These are phyloP conservation scores for Meloe dianella DNA, from an alignment of 2,888 invertebrate genomes.

Conservation along the genomic window DNA sequence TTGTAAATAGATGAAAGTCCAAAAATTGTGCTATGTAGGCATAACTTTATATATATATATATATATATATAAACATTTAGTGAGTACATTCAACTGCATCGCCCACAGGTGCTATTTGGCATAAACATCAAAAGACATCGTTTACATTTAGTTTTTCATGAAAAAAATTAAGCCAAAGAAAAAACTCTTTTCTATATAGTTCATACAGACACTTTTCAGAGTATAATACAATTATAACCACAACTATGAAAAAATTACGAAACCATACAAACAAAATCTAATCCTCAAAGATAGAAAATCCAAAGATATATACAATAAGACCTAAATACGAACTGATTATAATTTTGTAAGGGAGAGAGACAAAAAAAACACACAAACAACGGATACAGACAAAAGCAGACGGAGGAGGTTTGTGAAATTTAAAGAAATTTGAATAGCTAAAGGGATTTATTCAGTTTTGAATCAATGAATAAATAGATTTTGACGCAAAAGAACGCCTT, in stretches of 20 bases:
- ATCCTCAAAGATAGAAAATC: neutral
- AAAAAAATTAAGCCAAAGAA: neutral
- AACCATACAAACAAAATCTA: neutral
- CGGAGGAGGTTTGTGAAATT: neutral
- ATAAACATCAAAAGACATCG: conserved; percentile 31
- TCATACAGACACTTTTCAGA: no score
- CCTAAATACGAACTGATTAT: neutral
- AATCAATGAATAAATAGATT: conserved; percentile 3
- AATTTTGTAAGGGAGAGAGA: neutral
- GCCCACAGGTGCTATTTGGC: conserved; percentile 33
- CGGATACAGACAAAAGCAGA: neutral
- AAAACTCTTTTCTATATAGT: no score
- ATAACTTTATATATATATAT: conserved; percentile 26
- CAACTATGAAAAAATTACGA: neutral
- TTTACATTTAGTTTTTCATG: conserved; percentile 18
- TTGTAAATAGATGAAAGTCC: neutral
- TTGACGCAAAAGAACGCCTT: neutral
- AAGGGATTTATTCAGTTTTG: neutral
- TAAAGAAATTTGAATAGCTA: neutral
- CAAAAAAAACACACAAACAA: neutral
- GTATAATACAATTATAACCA: neutral
- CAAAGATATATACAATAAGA: no score
- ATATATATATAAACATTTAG: no score
- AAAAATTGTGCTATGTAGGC: neutral
- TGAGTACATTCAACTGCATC: conserved; percentile 32